Percentiles rank a stretch among this genome's conserved stretches.
Evolutionary conservation across 2,888 invertebrate genomes (phyloP).

Genomic region (Oscheius sp.): DNA sequence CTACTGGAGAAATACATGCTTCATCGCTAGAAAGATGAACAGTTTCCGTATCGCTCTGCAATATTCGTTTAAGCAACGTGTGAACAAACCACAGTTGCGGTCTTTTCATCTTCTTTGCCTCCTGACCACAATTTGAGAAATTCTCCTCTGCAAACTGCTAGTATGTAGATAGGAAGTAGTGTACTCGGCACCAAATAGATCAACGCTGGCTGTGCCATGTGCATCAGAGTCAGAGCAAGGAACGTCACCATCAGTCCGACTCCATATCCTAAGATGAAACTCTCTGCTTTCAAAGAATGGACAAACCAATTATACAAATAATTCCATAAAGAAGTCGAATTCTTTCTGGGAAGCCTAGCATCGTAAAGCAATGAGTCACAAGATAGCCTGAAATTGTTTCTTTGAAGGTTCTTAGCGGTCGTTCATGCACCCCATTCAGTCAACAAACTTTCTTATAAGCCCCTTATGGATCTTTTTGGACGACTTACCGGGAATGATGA

Average conservation of each 20-base stretch:
- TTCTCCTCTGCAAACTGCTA: slow-evolving; percentile 71
- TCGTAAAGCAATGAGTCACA: slow-evolving; percentile 74
- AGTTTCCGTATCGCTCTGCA: slow-evolving; percentile 22
- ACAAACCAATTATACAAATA: slow-evolving; percentile 49
- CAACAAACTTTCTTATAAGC: no score
- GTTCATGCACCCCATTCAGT: no score
- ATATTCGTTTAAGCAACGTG: background rate
- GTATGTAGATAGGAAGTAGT: slow-evolving; percentile 70
- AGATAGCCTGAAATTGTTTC: slow-evolving; percentile 72
- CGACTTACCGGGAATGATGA: slow-evolving; percentile 74
- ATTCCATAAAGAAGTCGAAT: slow-evolving; percentile 62
- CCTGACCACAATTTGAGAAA: slow-evolving; percentile 70
- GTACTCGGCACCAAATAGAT: slow-evolving; percentile 75
- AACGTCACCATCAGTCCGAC: slow-evolving; percentile 74
- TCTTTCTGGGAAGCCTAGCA: slow-evolving; percentile 71
- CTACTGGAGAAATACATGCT: background rate
- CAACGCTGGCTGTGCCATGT: slow-evolving; percentile 75
- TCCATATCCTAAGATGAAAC: slow-evolving; percentile 74
- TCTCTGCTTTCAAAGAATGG: no score
- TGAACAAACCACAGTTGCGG: background rate
- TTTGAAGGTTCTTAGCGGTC: background rate
- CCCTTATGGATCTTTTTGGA: no score
- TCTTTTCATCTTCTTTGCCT: slow-evolving; percentile 25
- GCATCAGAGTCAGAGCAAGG: slow-evolving; percentile 73
- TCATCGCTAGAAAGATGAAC: slow-evolving; percentile 9